A percentile compares a stretch with the other conserved stretches of the same genome.
phyloP scores from a whole-genome alignment of 1,140 invertebrate genomes.

The Heliconius eleuchia region DNA sequence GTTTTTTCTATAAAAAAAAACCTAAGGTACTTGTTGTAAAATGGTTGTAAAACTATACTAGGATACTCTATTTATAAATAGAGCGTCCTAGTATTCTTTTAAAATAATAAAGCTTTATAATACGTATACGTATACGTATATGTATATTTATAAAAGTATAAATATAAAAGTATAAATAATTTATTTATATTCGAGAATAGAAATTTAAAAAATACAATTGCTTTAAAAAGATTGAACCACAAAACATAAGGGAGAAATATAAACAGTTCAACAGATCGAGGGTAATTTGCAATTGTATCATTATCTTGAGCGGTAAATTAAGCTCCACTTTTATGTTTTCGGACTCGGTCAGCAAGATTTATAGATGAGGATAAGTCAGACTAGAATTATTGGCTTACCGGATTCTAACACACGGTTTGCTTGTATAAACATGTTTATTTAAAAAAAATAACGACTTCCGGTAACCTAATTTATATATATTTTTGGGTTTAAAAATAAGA shows the following conservation, averaged over 20 bases:
- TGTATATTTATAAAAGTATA: no score
- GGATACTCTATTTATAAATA: no score
- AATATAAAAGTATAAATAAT: no score
- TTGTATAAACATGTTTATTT: conserved; percentile 12
- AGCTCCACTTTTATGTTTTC: conserved; percentile 61
- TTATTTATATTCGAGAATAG: no score
- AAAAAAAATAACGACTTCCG: not conserved
- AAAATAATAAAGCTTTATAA: no score
- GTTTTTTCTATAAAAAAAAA: no score
- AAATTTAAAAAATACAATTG: not conserved
- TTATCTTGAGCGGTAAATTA: conserved; percentile 68
- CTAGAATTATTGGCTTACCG: conserved; percentile 36
- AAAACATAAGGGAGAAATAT: conserved; percentile 49
- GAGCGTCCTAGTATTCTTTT: no score
- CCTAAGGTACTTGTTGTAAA: no score
- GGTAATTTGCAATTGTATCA: conserved; percentile 76
- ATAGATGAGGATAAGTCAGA: conserved; percentile 37
- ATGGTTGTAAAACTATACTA: no score
- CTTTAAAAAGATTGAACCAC: not conserved
- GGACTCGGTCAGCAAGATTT: conserved; percentile 49
- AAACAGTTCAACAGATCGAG: conserved; percentile 61
- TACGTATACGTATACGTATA: no score
- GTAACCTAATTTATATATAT: no score
- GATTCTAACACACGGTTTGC: conserved; percentile 4
- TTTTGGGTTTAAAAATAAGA: no score